A percentile compares a stretch with the other conserved stretches of the same genome.
phyloP scores from a whole-genome alignment of 2,888 invertebrate species.

The Dermolepida albohirtum region DNA sequence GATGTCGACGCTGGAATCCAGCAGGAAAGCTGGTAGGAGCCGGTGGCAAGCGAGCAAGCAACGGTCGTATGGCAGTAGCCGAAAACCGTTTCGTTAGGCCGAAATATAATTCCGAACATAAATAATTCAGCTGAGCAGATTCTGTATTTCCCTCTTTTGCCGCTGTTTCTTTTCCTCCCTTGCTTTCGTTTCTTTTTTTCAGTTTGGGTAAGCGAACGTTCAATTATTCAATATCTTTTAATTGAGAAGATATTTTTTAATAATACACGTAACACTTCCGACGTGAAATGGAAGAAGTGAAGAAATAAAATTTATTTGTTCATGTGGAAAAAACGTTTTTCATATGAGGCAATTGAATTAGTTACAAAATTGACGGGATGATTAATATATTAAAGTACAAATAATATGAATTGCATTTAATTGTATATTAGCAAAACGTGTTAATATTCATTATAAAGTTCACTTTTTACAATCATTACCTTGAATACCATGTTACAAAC shows the following conservation, averaged over 20 bases:
- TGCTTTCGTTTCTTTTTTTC: not conserved
- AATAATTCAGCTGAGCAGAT: slow-evolving; percentile 27
- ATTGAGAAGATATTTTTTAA: slow-evolving; percentile 25
- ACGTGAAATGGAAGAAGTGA: not conserved
- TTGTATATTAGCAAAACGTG: too few relatives aligned
- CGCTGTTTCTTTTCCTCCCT: not conserved
- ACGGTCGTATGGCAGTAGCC: not conserved
- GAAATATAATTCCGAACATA: slow-evolving; percentile 32
- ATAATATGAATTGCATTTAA: too few relatives aligned
- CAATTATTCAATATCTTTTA: slow-evolving; percentile 23
- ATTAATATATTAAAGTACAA: too few relatives aligned
- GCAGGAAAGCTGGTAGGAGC: not conserved
- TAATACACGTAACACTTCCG: slow-evolving; percentile 7
- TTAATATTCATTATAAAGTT: too few relatives aligned
- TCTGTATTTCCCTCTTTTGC: slow-evolving; percentile 4
- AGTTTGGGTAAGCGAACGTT: slow-evolving; percentile 2
- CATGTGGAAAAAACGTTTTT: too few relatives aligned
- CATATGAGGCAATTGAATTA: too few relatives aligned
- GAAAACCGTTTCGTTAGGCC: slow-evolving; percentile 4
- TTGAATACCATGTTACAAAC: too few relatives aligned
- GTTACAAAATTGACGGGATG: too few relatives aligned
- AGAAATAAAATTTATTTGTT: not conserved
- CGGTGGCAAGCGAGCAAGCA: not conserved
- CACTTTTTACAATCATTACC: too few relatives aligned
- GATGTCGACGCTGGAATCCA: not conserved